phyloP scores from a whole-genome alignment of 2,888 invertebrate genomes.

The Agelastica alni region DNA sequence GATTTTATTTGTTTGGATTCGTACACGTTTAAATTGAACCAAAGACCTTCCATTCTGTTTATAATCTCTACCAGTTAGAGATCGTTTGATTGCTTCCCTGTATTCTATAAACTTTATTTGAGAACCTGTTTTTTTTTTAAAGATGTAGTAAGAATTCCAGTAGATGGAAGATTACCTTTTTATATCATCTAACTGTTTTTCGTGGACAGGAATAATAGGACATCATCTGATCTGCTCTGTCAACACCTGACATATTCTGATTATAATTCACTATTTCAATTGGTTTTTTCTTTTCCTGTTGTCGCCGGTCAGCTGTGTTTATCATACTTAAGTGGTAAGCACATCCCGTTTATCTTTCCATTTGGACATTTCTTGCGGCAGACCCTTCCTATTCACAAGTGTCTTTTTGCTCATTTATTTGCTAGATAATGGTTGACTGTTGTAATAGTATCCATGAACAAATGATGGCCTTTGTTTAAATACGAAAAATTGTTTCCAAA shows the following conservation, averaged over 20 bases:
- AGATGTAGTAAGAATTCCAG: too few species aligned
- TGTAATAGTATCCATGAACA: neutral
- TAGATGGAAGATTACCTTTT: too few species aligned
- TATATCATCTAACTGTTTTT: too few species aligned
- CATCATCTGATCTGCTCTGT: conserved; percentile 13
- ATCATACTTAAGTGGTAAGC: too few species aligned
- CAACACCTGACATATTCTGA: conserved; percentile 43
- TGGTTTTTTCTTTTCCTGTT: neutral
- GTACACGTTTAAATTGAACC: neutral
- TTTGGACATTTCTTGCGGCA: neutral
- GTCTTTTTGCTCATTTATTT: neutral
- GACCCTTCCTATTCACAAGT: neutral
- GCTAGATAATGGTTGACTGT: neutral
- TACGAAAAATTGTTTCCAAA: conserved; percentile 1
- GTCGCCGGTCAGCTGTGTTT: too few species aligned
- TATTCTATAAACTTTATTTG: too few species aligned
- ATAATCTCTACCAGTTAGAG: neutral
- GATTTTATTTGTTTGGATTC: neutral
- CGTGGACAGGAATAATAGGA: too few species aligned
- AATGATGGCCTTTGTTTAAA: too few species aligned
- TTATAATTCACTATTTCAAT: conserved; percentile 17
- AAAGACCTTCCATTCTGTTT: too few species aligned
- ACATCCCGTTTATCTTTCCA: too few species aligned
- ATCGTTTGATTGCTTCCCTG: neutral
- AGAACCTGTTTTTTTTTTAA: neutral